phyloP scores from a whole-genome alignment of 2,888 invertebrate genomes.

The Thalpophila matura region DNA sequence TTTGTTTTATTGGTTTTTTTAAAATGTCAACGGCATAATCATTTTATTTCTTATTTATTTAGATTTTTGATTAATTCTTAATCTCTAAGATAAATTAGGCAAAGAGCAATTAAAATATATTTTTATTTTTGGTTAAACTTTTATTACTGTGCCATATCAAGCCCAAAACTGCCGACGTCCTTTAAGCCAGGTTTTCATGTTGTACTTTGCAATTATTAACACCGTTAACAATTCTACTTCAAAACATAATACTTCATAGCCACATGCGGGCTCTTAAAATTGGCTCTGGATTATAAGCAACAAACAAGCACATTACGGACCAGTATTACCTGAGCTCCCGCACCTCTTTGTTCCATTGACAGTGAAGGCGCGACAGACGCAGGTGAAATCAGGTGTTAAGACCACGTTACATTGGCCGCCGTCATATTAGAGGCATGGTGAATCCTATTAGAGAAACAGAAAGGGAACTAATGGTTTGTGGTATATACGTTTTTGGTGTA shows the following conservation, averaged over 20 bases:
- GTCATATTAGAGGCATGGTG: constrained; percentile 28
- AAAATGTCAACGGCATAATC: too few relatives aligned
- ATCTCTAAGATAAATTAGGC: too few relatives aligned
- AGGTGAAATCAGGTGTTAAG: constrained; percentile 48
- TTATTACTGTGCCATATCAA: too few relatives aligned
- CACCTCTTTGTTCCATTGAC: constrained; percentile 45
- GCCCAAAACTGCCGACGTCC: too few relatives aligned
- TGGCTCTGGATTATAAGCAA: constrained; percentile 26
- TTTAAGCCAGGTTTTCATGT: too few relatives aligned
- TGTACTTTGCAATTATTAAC: too few relatives aligned
- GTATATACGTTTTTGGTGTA: constrained; percentile 37
- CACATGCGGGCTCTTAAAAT: constrained; percentile 26
- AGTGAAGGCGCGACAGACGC: constrained; percentile 14
- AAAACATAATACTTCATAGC: not conserved
- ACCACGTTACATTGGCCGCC: constrained; percentile 18
- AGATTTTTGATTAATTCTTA: too few relatives aligned
- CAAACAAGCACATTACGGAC: constrained; percentile 27
- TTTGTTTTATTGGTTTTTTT: too few relatives aligned
- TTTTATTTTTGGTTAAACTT: too few relatives aligned
- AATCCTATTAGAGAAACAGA: constrained; percentile 48
- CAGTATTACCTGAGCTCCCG: constrained; percentile 26
- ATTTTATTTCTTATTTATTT: too few relatives aligned
- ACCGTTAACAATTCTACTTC: not conserved
- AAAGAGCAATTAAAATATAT: too few relatives aligned
- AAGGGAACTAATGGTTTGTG: constrained; percentile 44